Evolutionary conservation across 2,113 vertebrate genomes (phyloP), one percentile per base, ranked within the genome.

Genomic region (Coptodon bakossiorum): DNA sequence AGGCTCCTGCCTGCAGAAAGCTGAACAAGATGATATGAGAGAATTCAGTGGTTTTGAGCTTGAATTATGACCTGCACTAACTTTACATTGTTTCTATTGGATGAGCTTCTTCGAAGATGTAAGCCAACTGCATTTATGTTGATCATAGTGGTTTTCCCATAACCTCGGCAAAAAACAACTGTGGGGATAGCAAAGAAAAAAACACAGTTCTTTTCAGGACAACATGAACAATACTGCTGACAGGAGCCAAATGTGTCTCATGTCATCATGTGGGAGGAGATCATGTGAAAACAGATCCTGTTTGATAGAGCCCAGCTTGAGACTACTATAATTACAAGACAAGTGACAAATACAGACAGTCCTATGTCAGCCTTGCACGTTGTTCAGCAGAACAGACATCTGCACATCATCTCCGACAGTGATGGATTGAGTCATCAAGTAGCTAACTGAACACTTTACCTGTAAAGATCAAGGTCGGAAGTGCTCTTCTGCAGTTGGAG

Each of bases 81-180:
- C 81, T 93, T 94, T 94, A 95, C 94, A 95, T 94, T 94, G 94
- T 95, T 95, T 94, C 88, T 91, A 86, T 94, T 93, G 89, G 91
- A 88, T 85, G 63, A 68, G 90, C 78, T 71, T 88, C 79, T 86
- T 87, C 57, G 48, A 90, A 95, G 86, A 87, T 93, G 90, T 94
- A 85, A 93, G 90, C 95, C 93, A 95, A 88, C 78, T 90, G 90
- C 91, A 89, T 93, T 90, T 90, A 89, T 80, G 89, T 91, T 92
- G 84, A 95, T 93, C 93, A 93, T 53, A 89, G 94, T 53, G 95
- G 94, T 94, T 94, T 94, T 93, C 95, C 93, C 90, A 88, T 89
- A 94, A 94, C 89, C 93, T 88, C 92, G 29, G 83, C 36, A 83
- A 80, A 90, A 89, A 94, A 88, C 83, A 89, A 40, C 78, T 88